These are phyloP conservation scores for Sinosuthora webbiana DNA, from an alignment of 2,113 vertebrate species.

Conservation along the genomic window DNA sequence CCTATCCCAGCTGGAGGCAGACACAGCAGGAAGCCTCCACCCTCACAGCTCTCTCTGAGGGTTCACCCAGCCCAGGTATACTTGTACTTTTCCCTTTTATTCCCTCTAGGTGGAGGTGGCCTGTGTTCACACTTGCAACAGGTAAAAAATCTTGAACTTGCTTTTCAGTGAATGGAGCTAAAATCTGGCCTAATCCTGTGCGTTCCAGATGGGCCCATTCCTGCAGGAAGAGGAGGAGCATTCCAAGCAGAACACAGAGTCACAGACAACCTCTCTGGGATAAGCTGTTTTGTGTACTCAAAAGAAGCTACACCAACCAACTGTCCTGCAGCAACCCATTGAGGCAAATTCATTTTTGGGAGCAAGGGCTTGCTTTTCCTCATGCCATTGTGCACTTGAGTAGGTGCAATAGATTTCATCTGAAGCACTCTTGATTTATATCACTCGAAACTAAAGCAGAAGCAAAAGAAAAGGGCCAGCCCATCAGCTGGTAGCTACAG, in stretches of 20 bases:
- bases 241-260: not conserved
- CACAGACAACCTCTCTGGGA: not conserved
- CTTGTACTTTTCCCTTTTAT: not conserved
- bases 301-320: not conserved
- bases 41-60: rapidly evolving
- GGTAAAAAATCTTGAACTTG: not conserved
- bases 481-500: not conserved
- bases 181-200: not conserved
- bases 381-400: not conserved
- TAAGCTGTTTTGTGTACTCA: not conserved
- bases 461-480: not conserved
- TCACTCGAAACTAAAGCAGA: not conserved
- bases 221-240: not conserved
- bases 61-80: not conserved
- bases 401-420: not conserved
- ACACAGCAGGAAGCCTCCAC: not conserved
- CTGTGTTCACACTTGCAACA: not conserved
- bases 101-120: not conserved
- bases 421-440: not conserved
- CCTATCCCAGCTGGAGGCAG: not conserved
- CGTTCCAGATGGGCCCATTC: rapidly evolving
- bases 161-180: not conserved
- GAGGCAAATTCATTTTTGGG: not conserved
- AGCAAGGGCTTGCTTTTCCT: not conserved
- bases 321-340: not conserved